These are phyloP conservation scores for Cecropterus lyciades DNA, from an alignment of 1,140 invertebrate genomes.

Conservation along the genomic window DNA sequence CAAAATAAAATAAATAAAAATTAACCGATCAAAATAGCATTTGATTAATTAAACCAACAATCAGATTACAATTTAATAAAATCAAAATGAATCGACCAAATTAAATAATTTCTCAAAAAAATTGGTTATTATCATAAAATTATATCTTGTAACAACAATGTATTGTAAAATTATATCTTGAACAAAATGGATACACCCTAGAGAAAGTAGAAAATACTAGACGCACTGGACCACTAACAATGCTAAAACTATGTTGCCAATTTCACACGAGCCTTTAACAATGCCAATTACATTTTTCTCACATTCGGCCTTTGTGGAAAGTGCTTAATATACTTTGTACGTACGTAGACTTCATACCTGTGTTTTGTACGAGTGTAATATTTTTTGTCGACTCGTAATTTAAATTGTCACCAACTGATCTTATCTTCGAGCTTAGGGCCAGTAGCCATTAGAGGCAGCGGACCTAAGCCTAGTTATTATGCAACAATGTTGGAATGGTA, in stretches of 20 bases:
- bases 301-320: not conserved
- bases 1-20: too few species aligned
- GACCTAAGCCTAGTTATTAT: conserved; percentile 13
- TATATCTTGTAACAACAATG: too few species aligned
- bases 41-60: too few species aligned
- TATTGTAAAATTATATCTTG: too few species aligned
- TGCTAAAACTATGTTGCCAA: conserved; percentile 9
- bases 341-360: not conserved
- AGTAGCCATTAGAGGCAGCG: conserved; percentile 10
- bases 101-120: too few species aligned
- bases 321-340: too few species aligned
- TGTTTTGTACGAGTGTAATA: conserved; percentile 7
- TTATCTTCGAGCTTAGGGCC: conserved; percentile 2
- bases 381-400: conserved; percentile 10
- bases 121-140: too few species aligned
- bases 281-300: conserved; percentile 21
- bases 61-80: too few species aligned
- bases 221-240: too few species aligned
- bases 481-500: conserved; percentile 10
- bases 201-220: conserved; percentile 1
- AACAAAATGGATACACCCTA: too few species aligned
- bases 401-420: conserved; percentile 23
- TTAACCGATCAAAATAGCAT: too few species aligned
- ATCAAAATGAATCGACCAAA: too few species aligned
- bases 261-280: conserved; percentile 17